Conservation (phyloP, 2,113 vertebrate species). For the Puntigrus tetrazona region DNA sequence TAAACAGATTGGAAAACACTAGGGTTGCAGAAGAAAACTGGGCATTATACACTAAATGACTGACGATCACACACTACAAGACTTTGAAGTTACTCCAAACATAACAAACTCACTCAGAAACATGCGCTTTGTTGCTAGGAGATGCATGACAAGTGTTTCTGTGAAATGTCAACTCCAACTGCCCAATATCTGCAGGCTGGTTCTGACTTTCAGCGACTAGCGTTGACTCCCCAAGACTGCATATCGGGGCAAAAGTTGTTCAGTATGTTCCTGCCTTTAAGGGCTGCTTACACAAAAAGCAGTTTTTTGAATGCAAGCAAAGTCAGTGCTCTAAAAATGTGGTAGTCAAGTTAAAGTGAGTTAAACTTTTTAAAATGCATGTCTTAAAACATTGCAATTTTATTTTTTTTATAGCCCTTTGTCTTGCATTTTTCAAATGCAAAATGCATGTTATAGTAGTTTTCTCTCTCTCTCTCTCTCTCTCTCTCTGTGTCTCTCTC, state of each 20-base stretch:
- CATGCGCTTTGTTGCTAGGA: neutral
- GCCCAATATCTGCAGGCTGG: neutral
- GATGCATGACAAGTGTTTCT: neutral
- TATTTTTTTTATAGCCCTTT: neutral
- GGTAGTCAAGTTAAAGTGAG: neutral
- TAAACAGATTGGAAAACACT: neutral
- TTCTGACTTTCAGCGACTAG: neutral
- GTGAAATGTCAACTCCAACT: neutral
- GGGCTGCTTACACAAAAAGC: neutral
- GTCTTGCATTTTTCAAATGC: neutral
- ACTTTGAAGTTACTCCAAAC: neutral
- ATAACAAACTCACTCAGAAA: neutral
- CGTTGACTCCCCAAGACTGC: neutral
- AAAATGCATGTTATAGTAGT: neutral
- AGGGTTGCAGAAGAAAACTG: neutral
- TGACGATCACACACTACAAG: neutral
- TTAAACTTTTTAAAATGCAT: neutral
- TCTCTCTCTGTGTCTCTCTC: too few species aligned
- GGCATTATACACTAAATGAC: neutral
- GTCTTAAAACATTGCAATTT: neutral
- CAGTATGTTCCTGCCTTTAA: neutral
- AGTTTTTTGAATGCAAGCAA: neutral
- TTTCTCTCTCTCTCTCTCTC: too few species aligned
- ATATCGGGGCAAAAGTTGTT: neutral
- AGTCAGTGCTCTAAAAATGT: neutral